phyloP scores from a whole-genome alignment of 1,140 invertebrate species.

The Aplysia californica region DNA sequence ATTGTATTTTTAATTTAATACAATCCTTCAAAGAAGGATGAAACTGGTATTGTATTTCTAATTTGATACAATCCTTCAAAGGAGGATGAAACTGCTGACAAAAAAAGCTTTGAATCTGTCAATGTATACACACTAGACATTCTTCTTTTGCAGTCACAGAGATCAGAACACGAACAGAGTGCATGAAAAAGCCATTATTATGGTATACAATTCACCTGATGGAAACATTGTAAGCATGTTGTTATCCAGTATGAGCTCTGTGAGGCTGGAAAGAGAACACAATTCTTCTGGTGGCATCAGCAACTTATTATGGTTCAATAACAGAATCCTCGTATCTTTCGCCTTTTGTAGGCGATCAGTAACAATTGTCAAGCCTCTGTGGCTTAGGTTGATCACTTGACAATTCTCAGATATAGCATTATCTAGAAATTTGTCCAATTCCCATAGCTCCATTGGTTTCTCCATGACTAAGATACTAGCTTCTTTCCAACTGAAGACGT shows the following conservation, averaged over 20 bases:
- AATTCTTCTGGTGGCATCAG: slow-evolving; percentile 61
- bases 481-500: no score
- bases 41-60: no score
- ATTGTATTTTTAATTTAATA: no score
- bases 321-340: slow-evolving; percentile 36
- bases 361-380: slow-evolving; percentile 52
- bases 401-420: slow-evolving; percentile 33
- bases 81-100: no score
- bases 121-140: no score
- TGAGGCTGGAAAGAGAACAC: slow-evolving; percentile 41
- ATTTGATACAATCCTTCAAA: no score
- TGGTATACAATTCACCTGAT: slow-evolving; percentile 1
- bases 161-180: no score
- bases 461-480: no score
- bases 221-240: slow-evolving; percentile 63
- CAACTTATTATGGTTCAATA: slow-evolving; percentile 59
- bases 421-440: slow-evolving; percentile 46
- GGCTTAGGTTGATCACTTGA: slow-evolving; percentile 52
- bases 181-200: not conserved
- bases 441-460: slow-evolving; percentile 52
- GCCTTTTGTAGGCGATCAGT: slow-evolving; percentile 44
- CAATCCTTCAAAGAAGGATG: no score
- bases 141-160: no score
- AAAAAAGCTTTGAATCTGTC: no score
- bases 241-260: slow-evolving; percentile 60